Conservation (phyloP, 1,140 invertebrate species). For the Druon quercuslanigerum region DNA sequence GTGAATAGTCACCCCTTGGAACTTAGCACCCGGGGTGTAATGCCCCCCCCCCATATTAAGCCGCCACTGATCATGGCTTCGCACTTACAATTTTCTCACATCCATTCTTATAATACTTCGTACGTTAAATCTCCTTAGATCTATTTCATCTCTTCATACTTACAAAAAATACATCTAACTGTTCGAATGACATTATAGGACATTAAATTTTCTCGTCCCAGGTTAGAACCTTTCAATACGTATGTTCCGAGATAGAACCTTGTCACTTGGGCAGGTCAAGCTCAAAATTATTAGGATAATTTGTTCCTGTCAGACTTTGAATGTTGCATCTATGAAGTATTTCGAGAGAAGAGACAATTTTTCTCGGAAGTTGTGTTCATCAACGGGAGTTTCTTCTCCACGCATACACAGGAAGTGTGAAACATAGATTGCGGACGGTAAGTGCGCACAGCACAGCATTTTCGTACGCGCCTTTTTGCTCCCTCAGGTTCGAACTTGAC, state of each 20-base stretch:
- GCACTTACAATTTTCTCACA: too few relatives aligned
- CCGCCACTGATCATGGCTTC: too few relatives aligned
- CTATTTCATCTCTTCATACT: too few relatives aligned
- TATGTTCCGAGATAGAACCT: not conserved
- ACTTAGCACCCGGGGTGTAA: too few relatives aligned
- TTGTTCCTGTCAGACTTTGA: not conserved
- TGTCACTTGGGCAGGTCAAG: not conserved
- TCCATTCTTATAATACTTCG: too few relatives aligned
- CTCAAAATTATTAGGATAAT: not conserved
- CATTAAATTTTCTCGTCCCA: too few relatives aligned
- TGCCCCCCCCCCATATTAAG: too few relatives aligned
- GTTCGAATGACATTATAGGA: too few relatives aligned
- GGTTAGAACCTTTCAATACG: too few relatives aligned
- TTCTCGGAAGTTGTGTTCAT: not conserved
- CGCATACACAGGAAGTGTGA: not conserved
- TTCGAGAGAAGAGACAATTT: conserved; percentile 12
- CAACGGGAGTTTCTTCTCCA: not conserved
- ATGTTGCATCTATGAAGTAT: conserved; percentile 4
- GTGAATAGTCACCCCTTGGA: too few relatives aligned
- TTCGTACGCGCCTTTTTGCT: conserved; percentile 24
- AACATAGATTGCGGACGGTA: conserved; percentile 4
- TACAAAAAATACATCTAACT: too few relatives aligned
- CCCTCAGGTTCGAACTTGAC: conserved; percentile 23
- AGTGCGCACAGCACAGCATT: not conserved
- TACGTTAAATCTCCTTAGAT: too few relatives aligned